Percentiles rank a stretch among this genome's conserved stretches.
Conservation (phyloP, 1,140 invertebrate species). For the Centruroides vittatus region DNA sequence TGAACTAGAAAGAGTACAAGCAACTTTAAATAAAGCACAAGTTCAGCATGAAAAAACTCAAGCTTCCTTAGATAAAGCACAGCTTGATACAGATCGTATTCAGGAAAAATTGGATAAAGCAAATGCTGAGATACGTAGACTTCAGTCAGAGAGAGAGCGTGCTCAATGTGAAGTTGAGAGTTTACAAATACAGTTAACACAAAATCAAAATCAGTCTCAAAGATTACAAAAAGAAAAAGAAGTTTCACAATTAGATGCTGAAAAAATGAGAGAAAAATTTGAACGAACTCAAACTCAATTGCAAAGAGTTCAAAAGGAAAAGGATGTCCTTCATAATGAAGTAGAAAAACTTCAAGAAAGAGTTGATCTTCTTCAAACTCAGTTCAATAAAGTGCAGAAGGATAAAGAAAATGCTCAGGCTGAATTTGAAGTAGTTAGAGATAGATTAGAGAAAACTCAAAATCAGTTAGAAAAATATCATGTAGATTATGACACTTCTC, state of each 20-base stretch:
- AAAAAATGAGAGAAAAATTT: conserved; percentile 70
- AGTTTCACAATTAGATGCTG: conserved; percentile 61
- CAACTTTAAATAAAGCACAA: conserved; percentile 75
- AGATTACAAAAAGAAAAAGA: conserved; percentile 80
- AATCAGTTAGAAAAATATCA: conserved; percentile 36
- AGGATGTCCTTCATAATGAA: conserved; percentile 64
- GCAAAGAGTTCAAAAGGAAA: conserved; percentile 69
- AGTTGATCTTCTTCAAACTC: conserved; percentile 60
- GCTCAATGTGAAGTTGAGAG: conserved; percentile 62
- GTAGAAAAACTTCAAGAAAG: conserved; percentile 63
- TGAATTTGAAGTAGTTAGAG: conserved; percentile 69
- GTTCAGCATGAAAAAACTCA: conserved; percentile 80
- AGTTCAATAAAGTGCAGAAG: conserved; percentile 60
- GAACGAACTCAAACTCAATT: conserved; percentile 62
- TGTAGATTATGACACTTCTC: conserved; percentile 60
- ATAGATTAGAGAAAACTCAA: conserved; percentile 67
- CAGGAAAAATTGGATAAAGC: conserved; percentile 78
- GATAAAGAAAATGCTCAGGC: conserved; percentile 67
- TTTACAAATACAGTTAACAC: conserved; percentile 72
- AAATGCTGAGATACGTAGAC: conserved; percentile 61
- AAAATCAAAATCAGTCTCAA: conserved; percentile 66
- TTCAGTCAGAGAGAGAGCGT: conserved; percentile 63
- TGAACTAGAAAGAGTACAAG: conserved; percentile 75
- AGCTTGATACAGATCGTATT: conserved; percentile 75
- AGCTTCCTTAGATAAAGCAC: conserved; percentile 71